Evolutionary conservation across 2,113 vertebrate species (phyloP), one percentile per base, ranked within the genome.

Genomic region (Calypte anna): DNA sequence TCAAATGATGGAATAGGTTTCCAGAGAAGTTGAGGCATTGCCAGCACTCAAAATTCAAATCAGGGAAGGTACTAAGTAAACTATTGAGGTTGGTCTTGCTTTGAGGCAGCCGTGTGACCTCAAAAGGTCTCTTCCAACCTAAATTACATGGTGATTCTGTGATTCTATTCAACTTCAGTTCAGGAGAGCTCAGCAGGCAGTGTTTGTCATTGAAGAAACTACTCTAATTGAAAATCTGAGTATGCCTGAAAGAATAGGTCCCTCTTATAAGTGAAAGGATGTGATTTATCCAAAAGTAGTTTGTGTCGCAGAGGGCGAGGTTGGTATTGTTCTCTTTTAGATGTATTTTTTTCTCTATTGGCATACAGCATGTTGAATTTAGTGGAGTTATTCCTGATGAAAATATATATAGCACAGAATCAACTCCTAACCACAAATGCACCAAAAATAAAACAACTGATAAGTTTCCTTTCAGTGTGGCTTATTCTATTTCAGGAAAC

Each of bases 401-500:
- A 93, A 76, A 87, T 8, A 64, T 8, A 92, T 80, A 54, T 62
- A 79, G 19, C 48, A 64, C 30, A 95, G 64, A 85, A 88, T 66
- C 43, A 70, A 58, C 7, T 86, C 48, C 66, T 83, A 74, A 94
- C 86, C 16, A 83, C 0, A 0, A 96, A 70, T 15, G 50, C 13
- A 51, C 8, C 44, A 83, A 90, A 93, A 86, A 40, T 18, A 38
- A 78, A 95, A 82, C 50, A 95, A 43, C 53, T 93, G 9, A 38
- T 82, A 81, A 86, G 38, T 31, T 92, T 86, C n/a, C 36, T 54
- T 94, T 79, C 62, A 55, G 50, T 44, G 59, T 64, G 48, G 9
- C 20, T 86, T 82, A 92, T 86, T 63, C 83, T 94, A 59, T 93
- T 95, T 95, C 74, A 54, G 93, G 83, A 97, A 96, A 96, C 62